A percentile compares a stretch with the other conserved stretches of the same genome.
phyloP scores from a whole-genome alignment of 2,797 vertebrate genomes.

The Hirundo rustica region DNA sequence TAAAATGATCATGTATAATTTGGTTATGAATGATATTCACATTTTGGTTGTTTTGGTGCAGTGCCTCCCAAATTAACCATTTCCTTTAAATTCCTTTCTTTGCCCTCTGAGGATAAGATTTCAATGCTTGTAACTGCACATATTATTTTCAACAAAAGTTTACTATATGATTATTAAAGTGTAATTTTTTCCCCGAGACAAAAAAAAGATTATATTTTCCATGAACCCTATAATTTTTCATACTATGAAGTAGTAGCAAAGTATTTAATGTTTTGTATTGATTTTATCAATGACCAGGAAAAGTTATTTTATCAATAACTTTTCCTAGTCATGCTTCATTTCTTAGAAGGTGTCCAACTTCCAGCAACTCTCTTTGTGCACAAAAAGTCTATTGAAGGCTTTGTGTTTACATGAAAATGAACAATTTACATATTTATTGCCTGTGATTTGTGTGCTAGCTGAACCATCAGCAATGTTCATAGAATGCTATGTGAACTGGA shows the following conservation, averaged over 20 bases:
- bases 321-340: neutral
- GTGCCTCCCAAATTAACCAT: accelerated
- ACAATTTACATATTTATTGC: slow-evolving; percentile 72
- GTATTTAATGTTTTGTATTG: neutral
- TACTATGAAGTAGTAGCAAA: neutral
- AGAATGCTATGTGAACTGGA: slow-evolving; percentile 59
- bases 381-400: slow-evolving; percentile 1
- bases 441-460: slow-evolving; percentile 61
- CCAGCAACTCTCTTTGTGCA: neutral
- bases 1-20: neutral
- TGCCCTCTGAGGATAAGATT: neutral
- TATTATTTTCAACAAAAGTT: neutral
- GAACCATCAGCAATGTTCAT: slow-evolving; percentile 59
- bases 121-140: neutral
- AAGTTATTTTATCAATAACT: neutral
- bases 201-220: neutral
- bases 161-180: neutral
- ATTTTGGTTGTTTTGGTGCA: neutral
- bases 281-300: neutral
- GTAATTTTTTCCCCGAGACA: neutral
- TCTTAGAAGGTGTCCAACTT: neutral
- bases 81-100: neutral
- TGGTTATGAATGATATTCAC: neutral
- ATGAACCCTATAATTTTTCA: neutral
- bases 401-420: slow-evolving; percentile 48